Conservation (phyloP, 2,888 invertebrate genomes). For the Chalcosyrphus nemorum region DNA sequence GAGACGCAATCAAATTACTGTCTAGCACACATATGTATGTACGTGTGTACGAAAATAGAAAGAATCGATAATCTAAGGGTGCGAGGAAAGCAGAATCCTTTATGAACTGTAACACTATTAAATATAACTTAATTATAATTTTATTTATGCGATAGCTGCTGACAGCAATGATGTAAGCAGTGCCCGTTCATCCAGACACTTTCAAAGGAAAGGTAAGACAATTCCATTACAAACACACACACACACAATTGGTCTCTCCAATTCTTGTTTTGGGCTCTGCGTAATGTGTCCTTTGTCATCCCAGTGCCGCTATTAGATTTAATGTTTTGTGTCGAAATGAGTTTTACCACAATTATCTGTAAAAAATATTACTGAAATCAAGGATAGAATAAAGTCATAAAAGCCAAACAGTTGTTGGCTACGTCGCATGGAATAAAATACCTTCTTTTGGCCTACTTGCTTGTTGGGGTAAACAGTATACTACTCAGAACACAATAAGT, state of each 20-base stretch:
- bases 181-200: slow-evolving; percentile 17
- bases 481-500: no score
- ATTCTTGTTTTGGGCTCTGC: neutral
- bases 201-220: neutral
- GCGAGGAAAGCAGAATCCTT: slow-evolving; percentile 2
- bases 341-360: slow-evolving; percentile 7
- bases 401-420: neutral
- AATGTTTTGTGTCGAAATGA: slow-evolving; percentile 21
- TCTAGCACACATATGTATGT: neutral
- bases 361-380: neutral
- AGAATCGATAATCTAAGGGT: neutral
- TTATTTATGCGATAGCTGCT: slow-evolving; percentile 39
- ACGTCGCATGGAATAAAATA: neutral
- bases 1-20: neutral
- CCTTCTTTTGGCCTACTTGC: neutral
- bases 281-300: neutral
- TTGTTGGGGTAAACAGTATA: neutral
- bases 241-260: neutral
- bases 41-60: no score
- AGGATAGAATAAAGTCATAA: neutral
- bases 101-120: slow-evolving; percentile 46
- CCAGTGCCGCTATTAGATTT: slow-evolving; percentile 11
- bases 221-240: neutral
- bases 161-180: neutral
- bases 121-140: slow-evolving; percentile 42